Percentiles rank a stretch among this genome's conserved stretches.
Conservation (phyloP, 2,888 invertebrate species). For the Aspidiotus destructor region DNA sequence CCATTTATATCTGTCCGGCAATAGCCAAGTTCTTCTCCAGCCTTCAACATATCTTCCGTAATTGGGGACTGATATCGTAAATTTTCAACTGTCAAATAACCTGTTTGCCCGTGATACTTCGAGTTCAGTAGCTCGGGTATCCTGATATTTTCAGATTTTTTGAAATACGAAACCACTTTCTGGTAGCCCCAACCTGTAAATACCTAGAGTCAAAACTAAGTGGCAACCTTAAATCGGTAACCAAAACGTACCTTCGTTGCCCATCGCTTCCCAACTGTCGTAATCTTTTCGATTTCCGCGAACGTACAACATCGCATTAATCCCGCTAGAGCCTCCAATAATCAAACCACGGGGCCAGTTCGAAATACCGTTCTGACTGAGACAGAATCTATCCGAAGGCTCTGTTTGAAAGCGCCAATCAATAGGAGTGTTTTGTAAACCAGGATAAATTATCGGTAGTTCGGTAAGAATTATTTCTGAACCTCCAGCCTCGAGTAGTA, state of each 20-base stretch:
- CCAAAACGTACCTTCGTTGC: conserved; percentile 44
- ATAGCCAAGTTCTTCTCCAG: conserved; percentile 62
- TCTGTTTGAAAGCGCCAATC: conserved; percentile 78
- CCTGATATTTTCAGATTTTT: conserved; percentile 67
- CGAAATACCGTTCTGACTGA: conserved; percentile 43
- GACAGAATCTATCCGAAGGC: conserved; percentile 51
- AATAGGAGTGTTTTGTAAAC: conserved; percentile 59
- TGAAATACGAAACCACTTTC: conserved; percentile 64
- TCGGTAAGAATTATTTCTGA: conserved; percentile 64
- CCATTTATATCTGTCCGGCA: conserved; percentile 65
- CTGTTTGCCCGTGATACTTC: conserved; percentile 59
- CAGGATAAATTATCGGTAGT: conserved; percentile 59
- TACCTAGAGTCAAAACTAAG: not conserved
- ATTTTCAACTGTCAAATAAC: conserved; percentile 63
- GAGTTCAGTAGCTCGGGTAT: conserved; percentile 53
- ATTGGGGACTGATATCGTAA: conserved; percentile 62
- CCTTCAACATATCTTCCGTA: conserved; percentile 56
- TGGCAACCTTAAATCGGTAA: not conserved
- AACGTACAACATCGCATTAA: conserved; percentile 84
- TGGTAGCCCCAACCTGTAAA: conserved; percentile 61
- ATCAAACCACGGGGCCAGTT: conserved; percentile 48
- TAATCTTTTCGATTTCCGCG: conserved; percentile 76
- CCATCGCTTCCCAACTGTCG: conserved; percentile 69
- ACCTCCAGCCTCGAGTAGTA: conserved; percentile 70
- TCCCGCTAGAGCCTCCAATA: conserved; percentile 65